Conservation (phyloP, 2,797 vertebrate species). For the Muscicapa comitata region DNA sequence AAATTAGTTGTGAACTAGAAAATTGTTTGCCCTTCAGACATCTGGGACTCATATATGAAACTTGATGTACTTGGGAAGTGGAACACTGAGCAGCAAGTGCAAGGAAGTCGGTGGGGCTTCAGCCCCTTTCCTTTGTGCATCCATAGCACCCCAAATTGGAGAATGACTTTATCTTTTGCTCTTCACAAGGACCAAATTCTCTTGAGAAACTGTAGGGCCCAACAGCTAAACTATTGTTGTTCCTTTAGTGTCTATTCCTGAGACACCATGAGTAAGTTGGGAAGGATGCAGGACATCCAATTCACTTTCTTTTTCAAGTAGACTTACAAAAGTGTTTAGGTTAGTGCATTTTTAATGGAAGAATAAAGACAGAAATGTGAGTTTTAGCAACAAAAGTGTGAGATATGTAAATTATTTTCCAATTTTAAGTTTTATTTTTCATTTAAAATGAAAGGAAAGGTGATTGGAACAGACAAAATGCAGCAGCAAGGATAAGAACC, state of each 20-base stretch:
- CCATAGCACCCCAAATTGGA: background rate
- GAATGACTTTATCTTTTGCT: background rate
- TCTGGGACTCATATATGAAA: background rate
- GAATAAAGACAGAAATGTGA: background rate
- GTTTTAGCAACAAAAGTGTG: background rate
- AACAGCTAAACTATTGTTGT: background rate
- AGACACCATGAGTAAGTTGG: background rate
- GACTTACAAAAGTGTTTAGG: background rate
- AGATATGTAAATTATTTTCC: constrained; percentile 3
- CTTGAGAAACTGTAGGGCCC: background rate
- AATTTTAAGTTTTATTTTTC: constrained; percentile 5
- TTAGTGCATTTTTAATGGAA: background rate
- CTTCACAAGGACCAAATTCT: background rate
- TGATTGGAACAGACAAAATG: background rate
- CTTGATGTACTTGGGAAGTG: background rate
- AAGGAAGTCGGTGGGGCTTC: background rate
- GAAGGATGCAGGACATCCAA: background rate
- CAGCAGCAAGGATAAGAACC: background rate
- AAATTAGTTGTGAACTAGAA: background rate
- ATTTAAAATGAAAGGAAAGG: background rate
- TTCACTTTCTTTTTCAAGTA: background rate
- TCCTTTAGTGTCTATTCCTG: background rate
- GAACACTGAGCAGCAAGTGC: background rate
- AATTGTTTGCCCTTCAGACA: background rate
- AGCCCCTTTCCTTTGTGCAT: background rate